These are phyloP conservation scores for Malurus alboscapulatus DNA, from an alignment of 2,113 vertebrate species.

Conservation along the genomic window DNA sequence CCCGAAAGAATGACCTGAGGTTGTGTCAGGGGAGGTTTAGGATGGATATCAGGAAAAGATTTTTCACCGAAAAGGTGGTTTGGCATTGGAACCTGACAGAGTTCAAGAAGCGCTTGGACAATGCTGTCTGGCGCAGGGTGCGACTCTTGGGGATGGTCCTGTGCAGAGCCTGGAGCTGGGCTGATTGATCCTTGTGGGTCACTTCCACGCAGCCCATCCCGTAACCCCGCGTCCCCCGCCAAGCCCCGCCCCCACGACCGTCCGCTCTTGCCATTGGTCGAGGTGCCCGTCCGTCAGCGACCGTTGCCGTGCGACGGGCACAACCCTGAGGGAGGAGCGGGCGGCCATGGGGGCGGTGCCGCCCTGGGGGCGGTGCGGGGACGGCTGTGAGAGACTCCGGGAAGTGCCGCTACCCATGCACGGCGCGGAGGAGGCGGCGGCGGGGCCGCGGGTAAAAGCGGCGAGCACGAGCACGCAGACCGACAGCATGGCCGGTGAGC, in stretches of 20 bases:
- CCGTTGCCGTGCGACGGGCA: neutral
- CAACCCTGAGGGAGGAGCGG: neutral
- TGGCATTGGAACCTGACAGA: neutral
- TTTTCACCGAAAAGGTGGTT: rapidly evolving
- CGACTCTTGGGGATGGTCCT: neutral
- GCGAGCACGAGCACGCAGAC: constrained; percentile 64
- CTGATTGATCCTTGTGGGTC: rapidly evolving
- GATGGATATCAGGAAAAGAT: neutral
- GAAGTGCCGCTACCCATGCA: constrained; percentile 35
- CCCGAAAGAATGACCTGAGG: neutral
- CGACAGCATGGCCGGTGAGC: constrained; percentile 73
- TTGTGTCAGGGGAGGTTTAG: neutral
- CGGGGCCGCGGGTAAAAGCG: constrained; percentile 44
- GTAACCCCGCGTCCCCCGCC: rapidly evolving
- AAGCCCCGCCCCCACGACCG: rapidly evolving
- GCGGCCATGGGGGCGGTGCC: neutral
- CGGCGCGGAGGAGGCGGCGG: neutral
- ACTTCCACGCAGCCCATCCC: rapidly evolving
- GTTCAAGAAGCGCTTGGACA: neutral
- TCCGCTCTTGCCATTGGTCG: neutral
- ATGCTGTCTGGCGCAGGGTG: neutral
- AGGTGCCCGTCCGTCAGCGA: neutral
- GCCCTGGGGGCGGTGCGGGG: neutral
- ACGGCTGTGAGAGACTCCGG: neutral
- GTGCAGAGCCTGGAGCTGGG: rapidly evolving